Percentiles rank a stretch among this genome's conserved stretches.
Conservation (phyloP, 2,113 vertebrate genomes). For the Cricetomys ansorgei region DNA sequence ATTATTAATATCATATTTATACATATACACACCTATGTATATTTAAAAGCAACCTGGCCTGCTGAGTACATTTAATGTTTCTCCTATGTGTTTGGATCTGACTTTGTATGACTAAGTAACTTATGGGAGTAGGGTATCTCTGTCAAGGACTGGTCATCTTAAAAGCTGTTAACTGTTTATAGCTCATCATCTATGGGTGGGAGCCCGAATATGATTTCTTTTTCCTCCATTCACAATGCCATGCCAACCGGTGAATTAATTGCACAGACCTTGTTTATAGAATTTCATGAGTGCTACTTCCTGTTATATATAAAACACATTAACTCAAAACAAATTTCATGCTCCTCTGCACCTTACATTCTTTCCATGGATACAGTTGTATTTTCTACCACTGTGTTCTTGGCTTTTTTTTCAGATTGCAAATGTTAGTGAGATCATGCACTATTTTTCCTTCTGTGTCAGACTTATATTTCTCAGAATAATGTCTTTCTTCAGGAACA, state of each 20-base stretch:
- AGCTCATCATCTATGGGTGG: background rate
- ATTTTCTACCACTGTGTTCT: too few species aligned
- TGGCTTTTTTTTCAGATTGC: background rate
- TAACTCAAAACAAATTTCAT: background rate
- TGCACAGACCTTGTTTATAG: background rate
- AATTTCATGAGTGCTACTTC: background rate
- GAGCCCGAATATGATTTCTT: background rate
- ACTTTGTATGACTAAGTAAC: background rate
- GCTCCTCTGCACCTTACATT: background rate
- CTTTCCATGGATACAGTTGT: background rate
- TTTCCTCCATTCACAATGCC: fast-evolving
- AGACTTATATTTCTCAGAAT: background rate
- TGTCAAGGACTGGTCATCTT: background rate
- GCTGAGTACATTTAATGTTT: background rate
- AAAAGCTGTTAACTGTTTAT: background rate
- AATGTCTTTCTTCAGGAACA: background rate
- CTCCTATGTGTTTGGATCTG: background rate
- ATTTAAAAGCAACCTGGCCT: background rate
- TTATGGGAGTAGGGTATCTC: too few species aligned
- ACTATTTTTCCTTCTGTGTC: background rate
- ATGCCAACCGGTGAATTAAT: background rate
- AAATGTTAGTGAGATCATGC: too few species aligned
- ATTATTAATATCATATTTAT: background rate
- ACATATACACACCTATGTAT: background rate
- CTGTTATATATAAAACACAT: background rate